phyloP scores from a whole-genome alignment of 2,113 vertebrate genomes.

The Brachirus orientalis region DNA sequence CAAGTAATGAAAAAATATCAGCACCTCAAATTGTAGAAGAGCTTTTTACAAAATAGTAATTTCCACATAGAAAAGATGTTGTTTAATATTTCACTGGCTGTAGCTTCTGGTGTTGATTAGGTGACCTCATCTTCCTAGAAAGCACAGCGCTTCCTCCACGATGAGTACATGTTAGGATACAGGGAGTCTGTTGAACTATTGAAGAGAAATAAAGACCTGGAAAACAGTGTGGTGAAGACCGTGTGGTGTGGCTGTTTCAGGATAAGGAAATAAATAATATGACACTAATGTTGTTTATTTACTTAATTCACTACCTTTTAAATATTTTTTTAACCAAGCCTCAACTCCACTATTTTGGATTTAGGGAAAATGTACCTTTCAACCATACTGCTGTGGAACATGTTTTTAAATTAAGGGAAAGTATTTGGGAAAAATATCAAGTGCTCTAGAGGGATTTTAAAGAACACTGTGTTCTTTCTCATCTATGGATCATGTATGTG shows the following conservation, averaged over 20 bases:
- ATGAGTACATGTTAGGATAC: neutral
- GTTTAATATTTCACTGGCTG: neutral
- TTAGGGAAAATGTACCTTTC: neutral
- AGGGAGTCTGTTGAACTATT: neutral
- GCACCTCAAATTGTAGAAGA: no score
- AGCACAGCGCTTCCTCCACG: neutral
- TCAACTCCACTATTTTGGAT: neutral
- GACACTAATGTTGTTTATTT: neutral
- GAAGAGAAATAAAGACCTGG: no score
- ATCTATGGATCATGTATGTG: conserved; percentile 30
- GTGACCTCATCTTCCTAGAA: neutral
- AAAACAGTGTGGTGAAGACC: neutral
- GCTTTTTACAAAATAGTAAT: no score
- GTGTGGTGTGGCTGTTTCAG: neutral
- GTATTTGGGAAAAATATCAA: neutral
- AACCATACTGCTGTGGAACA: neutral
- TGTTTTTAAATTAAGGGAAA: neutral
- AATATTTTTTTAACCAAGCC: neutral
- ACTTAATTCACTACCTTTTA: neutral
- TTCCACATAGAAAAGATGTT: neutral
- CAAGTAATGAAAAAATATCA: no score
- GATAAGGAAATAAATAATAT: neutral
- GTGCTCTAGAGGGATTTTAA: neutral
- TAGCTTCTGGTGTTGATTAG: conserved; percentile 6
- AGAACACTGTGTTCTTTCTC: conserved; percentile 44